These are phyloP conservation scores for Ectropis grisescens DNA, from an alignment of 1,140 invertebrate genomes.

Conservation along the genomic window DNA sequence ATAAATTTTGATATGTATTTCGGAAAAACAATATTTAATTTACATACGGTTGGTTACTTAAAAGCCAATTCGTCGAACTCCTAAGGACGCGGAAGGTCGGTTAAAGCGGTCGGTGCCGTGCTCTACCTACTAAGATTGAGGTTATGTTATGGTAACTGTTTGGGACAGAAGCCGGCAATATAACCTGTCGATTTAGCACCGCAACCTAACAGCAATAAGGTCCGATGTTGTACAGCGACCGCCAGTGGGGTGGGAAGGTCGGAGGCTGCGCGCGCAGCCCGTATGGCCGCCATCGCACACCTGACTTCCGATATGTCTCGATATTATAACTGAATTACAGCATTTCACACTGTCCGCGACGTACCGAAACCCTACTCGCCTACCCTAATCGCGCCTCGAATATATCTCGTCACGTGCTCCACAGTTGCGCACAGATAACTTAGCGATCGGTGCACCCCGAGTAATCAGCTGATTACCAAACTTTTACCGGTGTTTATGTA, in stretches of 20 bases:
- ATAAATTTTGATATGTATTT: conserved; percentile 48
- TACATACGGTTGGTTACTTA: neutral
- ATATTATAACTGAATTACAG: conserved; percentile 52
- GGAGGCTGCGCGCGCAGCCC: conserved; percentile 60
- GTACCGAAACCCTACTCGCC: conserved; percentile 13
- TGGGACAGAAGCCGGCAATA: conserved; percentile 43
- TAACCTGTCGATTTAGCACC: conserved; percentile 21
- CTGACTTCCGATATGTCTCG: conserved; percentile 53
- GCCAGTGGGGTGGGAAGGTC: conserved; percentile 20
- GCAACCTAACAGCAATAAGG: conserved; percentile 34
- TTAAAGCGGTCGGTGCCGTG: conserved; percentile 38
- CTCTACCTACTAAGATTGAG: conserved; percentile 52
- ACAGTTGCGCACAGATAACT: conserved; percentile 19
- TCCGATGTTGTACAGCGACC: conserved; percentile 30
- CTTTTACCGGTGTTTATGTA: conserved; percentile 56
- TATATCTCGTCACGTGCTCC: conserved; percentile 25
- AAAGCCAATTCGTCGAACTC: neutral
- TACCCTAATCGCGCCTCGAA: conserved; percentile 16
- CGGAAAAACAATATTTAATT: conserved; percentile 12
- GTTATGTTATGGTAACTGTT: conserved; percentile 66
- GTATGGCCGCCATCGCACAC: conserved; percentile 60
- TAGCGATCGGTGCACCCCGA: conserved; percentile 29
- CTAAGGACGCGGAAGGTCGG: conserved; percentile 6
- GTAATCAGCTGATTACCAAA: conserved; percentile 66
- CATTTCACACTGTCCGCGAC: conserved; percentile 28